These are phyloP conservation scores for Lampris incognitus DNA, from an alignment of 2,113 vertebrate genomes.

Conservation along the genomic window DNA sequence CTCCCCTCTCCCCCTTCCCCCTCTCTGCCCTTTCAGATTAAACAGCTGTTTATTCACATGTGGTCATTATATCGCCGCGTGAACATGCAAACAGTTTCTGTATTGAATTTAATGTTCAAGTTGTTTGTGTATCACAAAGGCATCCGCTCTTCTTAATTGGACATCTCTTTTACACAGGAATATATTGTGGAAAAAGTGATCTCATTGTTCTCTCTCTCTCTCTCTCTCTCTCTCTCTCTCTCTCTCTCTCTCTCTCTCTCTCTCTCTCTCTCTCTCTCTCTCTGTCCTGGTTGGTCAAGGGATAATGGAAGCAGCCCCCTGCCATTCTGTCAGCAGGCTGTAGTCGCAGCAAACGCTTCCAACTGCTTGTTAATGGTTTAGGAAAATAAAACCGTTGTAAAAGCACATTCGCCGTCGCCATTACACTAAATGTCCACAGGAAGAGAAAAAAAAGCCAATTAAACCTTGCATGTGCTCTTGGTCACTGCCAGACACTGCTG, in stretches of 20 bases:
- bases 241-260: slow-evolving; percentile 15
- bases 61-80: slow-evolving; percentile 30
- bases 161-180: slow-evolving; percentile 15
- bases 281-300: slow-evolving; percentile 49
- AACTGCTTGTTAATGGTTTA: slow-evolving; percentile 72
- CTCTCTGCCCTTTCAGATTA: slow-evolving; percentile 6
- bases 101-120: neutral
- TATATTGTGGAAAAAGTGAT: slow-evolving; percentile 33
- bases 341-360: slow-evolving; percentile 56
- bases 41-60: slow-evolving; percentile 46
- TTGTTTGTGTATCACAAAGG: slow-evolving; percentile 8
- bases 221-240: slow-evolving; percentile 22
- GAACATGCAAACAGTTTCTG: neutral
- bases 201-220: slow-evolving; percentile 22
- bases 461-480: slow-evolving; percentile 42
- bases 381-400: slow-evolving; percentile 68
- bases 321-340: slow-evolving; percentile 49
- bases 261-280: slow-evolving; percentile 15
- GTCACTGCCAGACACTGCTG: slow-evolving; percentile 45
- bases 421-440: slow-evolving; percentile 59
- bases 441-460: slow-evolving; percentile 54
- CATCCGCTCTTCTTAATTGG: slow-evolving; percentile 35
- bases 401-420: slow-evolving; percentile 44
- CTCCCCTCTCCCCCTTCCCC: neutral
- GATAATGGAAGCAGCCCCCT: slow-evolving; percentile 52